Evolutionary conservation across 2,888 invertebrate genomes (phyloP), one percentile per base, ranked within the genome.

Genomic region (Cabera pusaria): DNA sequence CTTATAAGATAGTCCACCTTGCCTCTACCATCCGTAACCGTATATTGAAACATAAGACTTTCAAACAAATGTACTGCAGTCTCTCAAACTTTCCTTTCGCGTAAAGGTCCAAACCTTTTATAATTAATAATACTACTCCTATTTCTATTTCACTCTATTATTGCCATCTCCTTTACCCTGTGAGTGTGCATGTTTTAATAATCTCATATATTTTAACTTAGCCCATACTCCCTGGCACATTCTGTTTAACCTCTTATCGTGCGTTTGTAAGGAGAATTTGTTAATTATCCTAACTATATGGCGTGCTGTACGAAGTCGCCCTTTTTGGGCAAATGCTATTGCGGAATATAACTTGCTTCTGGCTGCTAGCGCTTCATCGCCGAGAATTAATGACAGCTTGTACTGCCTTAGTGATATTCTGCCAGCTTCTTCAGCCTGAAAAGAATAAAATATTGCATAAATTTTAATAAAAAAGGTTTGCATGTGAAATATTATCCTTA

Each of bases 201-300:
- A 55, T 38, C 73, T 72, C 46, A 88, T 64, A 59, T 94, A 95
- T 55, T 92, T 92, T 14, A 96, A 78, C 62, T 96, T 96, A 0
- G 93, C 91, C 96, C 97, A 97, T 39, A 97, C 94, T 21, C 97
- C 97, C 48, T 91, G 90, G 67, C 97, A 96, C 96, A 97, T 97
- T 49, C 92, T 92, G 26, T 93, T 80, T 26, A 97, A 83, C 27
- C 94, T 89, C 29, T 76, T 81, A 66, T 97, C 96, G 1, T 88
- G 77, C 0, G 86, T 80, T 5, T 49, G 37, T 24, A 77, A 65
- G 0, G 90, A 87, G 27, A 81, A 87, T 1, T 50, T 54, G 5
- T 78, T 80, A 10, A 84, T 65, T 7, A 59, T 60, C 12, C 87
- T 75, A 14, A 95, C 91, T 32, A 96, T 91, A 23, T 81, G 68